Evolutionary conservation across 2,113 vertebrate species (phyloP).

Genomic region (Boulengeromyrus knoepffleri): DNA sequence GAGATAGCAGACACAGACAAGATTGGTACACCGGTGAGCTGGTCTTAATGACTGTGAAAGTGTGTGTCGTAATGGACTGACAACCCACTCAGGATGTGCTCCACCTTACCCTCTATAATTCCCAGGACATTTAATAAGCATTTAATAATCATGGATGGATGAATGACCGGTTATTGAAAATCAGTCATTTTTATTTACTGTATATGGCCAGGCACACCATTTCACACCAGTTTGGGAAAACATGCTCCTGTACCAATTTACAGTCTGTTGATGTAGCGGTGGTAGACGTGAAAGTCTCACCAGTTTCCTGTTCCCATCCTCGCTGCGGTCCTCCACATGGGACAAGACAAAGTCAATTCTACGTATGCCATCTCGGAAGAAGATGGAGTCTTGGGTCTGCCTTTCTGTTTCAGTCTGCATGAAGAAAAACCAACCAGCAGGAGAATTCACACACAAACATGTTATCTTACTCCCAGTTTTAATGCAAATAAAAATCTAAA

Average conservation of each 20-base stretch:
- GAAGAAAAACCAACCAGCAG: conserved; percentile 14
- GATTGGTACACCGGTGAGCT: neutral
- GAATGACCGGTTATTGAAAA: neutral
- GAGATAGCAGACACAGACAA: neutral
- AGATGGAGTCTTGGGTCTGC: conserved; percentile 84
- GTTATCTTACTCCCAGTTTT: neutral
- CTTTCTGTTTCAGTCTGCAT: conserved; percentile 72
- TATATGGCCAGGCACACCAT: neutral
- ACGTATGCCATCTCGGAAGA: conserved; percentile 85
- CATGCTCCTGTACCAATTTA: neutral
- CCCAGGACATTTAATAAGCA: neutral
- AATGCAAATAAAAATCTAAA: neutral
- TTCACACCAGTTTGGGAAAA: neutral
- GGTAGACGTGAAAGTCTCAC: conserved; percentile 47
- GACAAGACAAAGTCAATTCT: conserved; percentile 91
- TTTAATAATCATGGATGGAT: neutral
- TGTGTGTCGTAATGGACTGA: neutral
- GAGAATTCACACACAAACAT: neutral
- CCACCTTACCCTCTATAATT: neutral
- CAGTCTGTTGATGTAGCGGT: neutral
- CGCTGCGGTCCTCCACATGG: conserved; percentile 73
- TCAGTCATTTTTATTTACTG: neutral
- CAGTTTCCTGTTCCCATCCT: conserved; percentile 76
- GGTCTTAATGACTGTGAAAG: neutral
- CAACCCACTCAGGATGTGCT: neutral